These are phyloP conservation scores for Zeus faber DNA, from an alignment of 2,113 vertebrate genomes.

Conservation along the genomic window DNA sequence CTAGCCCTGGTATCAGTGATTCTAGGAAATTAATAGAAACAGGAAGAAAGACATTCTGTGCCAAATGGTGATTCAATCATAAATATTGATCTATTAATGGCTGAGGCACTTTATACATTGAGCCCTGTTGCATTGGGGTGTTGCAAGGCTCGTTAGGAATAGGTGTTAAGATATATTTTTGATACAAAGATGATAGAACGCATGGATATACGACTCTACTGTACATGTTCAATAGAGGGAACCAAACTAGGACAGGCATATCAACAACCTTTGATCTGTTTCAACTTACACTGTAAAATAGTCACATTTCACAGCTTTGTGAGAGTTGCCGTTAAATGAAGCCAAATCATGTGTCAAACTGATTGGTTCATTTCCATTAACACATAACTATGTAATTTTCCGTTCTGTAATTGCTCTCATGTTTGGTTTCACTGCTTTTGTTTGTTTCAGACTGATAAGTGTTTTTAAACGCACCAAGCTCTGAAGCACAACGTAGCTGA, in stretches of 20 bases:
- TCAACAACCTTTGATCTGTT: background rate
- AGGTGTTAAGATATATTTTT: conserved; percentile 26
- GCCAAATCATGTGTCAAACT: background rate
- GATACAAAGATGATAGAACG: too few relatives aligned
- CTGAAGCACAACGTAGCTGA: conserved; percentile 2
- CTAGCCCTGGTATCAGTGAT: too few relatives aligned
- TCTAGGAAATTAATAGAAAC: too few relatives aligned
- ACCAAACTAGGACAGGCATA: background rate
- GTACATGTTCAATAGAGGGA: too few relatives aligned
- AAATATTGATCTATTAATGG: conserved; percentile 26
- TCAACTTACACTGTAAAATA: background rate
- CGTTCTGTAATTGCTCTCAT: conserved; percentile 1
- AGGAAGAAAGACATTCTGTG: too few relatives aligned
- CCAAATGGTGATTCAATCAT: conserved; percentile 35
- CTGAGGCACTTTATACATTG: conserved; percentile 18
- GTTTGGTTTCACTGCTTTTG: background rate
- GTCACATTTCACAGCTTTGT: background rate
- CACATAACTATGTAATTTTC: too few relatives aligned
- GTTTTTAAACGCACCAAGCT: conserved; percentile 7
- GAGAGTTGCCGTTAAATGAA: background rate
- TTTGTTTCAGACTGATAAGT: conserved; percentile 6
- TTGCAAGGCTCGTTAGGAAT: background rate
- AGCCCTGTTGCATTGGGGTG: background rate
- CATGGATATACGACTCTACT: too few relatives aligned
- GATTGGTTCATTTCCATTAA: background rate